phyloP scores from a whole-genome alignment of 2,113 vertebrate genomes.

The Oreochromis aureus region DNA sequence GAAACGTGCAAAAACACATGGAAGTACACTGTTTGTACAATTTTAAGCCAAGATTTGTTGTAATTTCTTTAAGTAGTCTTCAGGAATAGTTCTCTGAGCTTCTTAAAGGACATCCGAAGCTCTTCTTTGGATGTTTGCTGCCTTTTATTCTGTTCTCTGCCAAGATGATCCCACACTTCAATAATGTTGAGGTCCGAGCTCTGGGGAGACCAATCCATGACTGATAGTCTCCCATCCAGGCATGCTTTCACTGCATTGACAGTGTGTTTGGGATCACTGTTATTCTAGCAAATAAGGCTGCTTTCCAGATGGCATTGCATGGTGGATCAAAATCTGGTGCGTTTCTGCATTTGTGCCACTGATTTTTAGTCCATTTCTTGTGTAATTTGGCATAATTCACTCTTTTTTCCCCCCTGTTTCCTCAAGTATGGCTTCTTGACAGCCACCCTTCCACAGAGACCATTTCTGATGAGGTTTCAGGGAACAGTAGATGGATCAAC shows the following conservation, averaged over 20 bases:
- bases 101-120: not conserved
- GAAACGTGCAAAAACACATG: not conserved
- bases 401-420: not conserved
- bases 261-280: not conserved
- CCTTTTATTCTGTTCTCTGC: not conserved
- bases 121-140: not conserved
- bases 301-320: not conserved
- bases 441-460: not conserved
- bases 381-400: not conserved
- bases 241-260: not conserved
- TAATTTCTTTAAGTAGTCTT: not conserved
- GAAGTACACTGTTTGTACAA: not conserved
- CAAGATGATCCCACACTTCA: not conserved
- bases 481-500: not conserved
- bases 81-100: not conserved
- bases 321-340: not conserved
- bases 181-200: not conserved
- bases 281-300: not conserved
- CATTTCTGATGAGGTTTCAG: not conserved
- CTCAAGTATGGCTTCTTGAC: not conserved
- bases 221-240: not conserved
- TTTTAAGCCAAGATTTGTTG: not conserved
- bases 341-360: not conserved
- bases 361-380: not conserved
- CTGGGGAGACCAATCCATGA: not conserved